Percentiles rank a stretch among this genome's conserved stretches.
These are phyloP conservation scores for Coregonus clupeaformis DNA, from an alignment of 2,113 vertebrate genomes.

Conservation along the genomic window DNA sequence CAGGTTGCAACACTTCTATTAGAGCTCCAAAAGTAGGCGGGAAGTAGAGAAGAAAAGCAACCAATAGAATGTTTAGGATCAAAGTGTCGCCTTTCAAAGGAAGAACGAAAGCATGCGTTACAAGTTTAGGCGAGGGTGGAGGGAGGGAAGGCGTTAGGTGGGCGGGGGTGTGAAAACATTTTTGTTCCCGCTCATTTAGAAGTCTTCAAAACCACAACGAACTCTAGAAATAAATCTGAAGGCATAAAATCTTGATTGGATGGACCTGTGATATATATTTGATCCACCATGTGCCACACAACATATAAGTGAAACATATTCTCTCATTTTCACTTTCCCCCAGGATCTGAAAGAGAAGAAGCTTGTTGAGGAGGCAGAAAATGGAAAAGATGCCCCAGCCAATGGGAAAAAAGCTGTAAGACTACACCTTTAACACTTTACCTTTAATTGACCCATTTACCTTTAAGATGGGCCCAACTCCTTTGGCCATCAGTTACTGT, in stretches of 20 bases:
- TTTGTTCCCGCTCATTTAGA: background rate
- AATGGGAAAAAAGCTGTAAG: constrained; percentile 86
- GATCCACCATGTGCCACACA: background rate
- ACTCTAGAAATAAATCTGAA: background rate
- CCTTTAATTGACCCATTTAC: background rate
- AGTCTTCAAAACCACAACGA: too few species aligned
- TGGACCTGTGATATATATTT: background rate
- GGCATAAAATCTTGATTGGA: background rate
- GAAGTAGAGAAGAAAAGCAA: constrained; percentile 14
- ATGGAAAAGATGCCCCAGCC: constrained; percentile 84
- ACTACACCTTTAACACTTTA: background rate
- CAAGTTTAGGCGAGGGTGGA: constrained; percentile 8
- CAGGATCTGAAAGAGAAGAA: constrained; percentile 94
- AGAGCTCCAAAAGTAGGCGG: constrained; percentile 37
- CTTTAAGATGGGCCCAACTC: background rate
- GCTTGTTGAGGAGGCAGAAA: constrained; percentile 84
- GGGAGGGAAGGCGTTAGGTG: background rate
- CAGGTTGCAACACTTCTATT: constrained; percentile 49
- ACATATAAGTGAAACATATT: background rate
- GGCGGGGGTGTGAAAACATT: background rate
- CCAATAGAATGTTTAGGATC: constrained; percentile 47
- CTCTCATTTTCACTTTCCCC: constrained; percentile 14
- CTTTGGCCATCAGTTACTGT: too few species aligned
- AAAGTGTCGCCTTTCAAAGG: constrained; percentile 47
- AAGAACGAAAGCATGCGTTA: constrained; percentile 33